phyloP scores from a whole-genome alignment of 2,113 vertebrate genomes.

The Carassius auratus region DNA sequence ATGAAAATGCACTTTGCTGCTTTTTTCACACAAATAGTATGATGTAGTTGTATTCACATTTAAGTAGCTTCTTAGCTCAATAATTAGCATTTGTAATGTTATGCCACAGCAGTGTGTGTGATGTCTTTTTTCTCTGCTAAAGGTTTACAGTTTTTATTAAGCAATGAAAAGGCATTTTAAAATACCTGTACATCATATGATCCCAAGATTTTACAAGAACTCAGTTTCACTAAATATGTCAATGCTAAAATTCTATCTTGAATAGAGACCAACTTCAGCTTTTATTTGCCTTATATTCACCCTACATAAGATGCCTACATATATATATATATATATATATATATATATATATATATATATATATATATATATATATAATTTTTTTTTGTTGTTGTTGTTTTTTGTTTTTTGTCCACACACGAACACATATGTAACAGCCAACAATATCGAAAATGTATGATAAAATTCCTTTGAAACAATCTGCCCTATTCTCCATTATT shows the following conservation, averaged over 20 bases:
- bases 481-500: too few relatives aligned
- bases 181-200: background rate
- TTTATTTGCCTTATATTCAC: slow-evolving; percentile 1
- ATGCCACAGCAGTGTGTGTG: background rate
- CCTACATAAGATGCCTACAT: too few relatives aligned
- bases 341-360: too few relatives aligned
- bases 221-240: background rate
- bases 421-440: background rate
- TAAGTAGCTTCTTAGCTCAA: background rate
- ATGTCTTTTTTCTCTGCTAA: background rate
- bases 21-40: background rate
- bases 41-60: background rate
- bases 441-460: too few relatives aligned
- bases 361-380: too few relatives aligned
- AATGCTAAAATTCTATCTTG: background rate
- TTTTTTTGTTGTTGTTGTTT: too few relatives aligned
- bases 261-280: background rate
- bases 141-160: background rate
- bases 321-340: too few relatives aligned
- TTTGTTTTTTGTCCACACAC: too few relatives aligned
- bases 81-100: background rate
- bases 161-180: background rate
- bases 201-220: background rate
- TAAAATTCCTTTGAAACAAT: background rate
- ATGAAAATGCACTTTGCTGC: slow-evolving; percentile 4